Evolutionary conservation across 2,113 vertebrate species (phyloP), one percentile per base, ranked within the genome.

Genomic region (Elaphurus davidianus): DNA sequence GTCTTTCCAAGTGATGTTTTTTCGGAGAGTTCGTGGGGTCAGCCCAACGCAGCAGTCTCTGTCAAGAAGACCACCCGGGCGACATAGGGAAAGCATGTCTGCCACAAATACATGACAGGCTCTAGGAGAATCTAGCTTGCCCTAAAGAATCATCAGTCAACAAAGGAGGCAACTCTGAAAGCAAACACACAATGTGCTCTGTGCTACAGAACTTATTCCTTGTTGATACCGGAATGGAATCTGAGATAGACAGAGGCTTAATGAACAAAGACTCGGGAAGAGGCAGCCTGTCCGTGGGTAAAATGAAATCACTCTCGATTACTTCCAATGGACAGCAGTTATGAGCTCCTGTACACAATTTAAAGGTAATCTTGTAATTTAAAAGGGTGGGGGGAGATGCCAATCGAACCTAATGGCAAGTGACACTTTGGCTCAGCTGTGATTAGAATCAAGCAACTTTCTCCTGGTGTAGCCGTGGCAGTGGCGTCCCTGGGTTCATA

Each of bases 401-500:
- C 87, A 64, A 60, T 91, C 98, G 98, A 99, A 90, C 91, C 47
- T 99, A 99, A 99, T 98, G 91, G 62, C 47, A 98, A 99, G 95
- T 98, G 99, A 98, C 99, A 98, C 94, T 98, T 94, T 71, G 97
- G 91, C 95, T 99, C 98, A 97, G 97, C 93, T 87, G 60, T 50
- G 95, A 98, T 99, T 98, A 99, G 94, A 97, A 98, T 98, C 98
- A 96, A 97, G 96, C 90, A 87, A 92, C 55, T 89, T 96, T 87
- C 96, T 62, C 91, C 64, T 27, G n/a, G 89, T 0, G 0, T 54
- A 54, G 96, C 96, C 91, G 94, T 40, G 90, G 94, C 91, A 74
- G 27, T n/a, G 93, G 96, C 59, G 95, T 97, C 96, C 87, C 93
- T 82, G 97, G 98, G 98, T 98, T 99, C 98, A 98, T 4, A 98